Conservation (phyloP, 2,888 invertebrate species). For the Lepeophtheirus nordmannii region DNA sequence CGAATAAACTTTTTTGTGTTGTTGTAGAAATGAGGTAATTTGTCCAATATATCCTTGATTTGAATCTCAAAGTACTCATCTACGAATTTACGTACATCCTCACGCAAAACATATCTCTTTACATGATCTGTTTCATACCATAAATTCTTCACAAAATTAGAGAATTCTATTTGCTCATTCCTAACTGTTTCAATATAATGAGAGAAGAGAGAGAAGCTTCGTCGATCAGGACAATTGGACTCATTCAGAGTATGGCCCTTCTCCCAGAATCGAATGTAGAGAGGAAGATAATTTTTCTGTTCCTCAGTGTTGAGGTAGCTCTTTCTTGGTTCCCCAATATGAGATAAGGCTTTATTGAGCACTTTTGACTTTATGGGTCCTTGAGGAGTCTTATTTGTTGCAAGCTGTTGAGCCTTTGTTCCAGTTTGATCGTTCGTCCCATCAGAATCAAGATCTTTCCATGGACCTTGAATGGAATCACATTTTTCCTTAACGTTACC, state of each 20-base stretch:
- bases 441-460: too few relatives aligned
- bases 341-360: not conserved
- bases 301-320: not conserved
- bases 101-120: not conserved
- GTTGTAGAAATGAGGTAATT: not conserved
- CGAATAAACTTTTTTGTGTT: not conserved
- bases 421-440: not conserved
- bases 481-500: slow-evolving; percentile 1
- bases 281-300: not conserved
- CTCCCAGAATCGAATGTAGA: slow-evolving; percentile 5
- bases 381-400: not conserved
- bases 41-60: not conserved
- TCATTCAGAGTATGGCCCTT: not conserved
- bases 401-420: not conserved
- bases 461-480: too few relatives aligned
- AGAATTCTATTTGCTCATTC: slow-evolving; percentile 10
- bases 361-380: not conserved
- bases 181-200: not conserved
- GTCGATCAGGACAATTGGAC: not conserved
- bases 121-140: not conserved
- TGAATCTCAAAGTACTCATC: not conserved
- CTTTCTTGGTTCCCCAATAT: not conserved
- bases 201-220: not conserved
- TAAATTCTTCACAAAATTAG: not conserved
- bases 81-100: slow-evolving; percentile 1